These are phyloP conservation scores for Ooceraea biroi DNA, from an alignment of 1,140 invertebrate species.

Conservation along the genomic window DNA sequence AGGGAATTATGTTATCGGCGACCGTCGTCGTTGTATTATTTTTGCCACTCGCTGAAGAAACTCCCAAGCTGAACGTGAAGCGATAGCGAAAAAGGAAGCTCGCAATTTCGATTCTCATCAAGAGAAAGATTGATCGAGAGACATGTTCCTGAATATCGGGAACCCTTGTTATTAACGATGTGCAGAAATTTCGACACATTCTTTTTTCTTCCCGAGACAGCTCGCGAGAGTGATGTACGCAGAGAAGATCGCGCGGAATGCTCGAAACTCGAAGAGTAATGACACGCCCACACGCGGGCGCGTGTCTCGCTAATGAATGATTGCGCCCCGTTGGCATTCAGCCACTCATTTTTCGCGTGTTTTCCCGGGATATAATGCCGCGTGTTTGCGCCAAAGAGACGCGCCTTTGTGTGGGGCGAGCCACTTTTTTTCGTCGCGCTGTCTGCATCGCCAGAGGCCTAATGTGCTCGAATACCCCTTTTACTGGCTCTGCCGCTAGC, in stretches of 20 bases:
- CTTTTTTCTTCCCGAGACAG: too few species aligned
- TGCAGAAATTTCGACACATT: too few species aligned
- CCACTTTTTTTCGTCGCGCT: background rate
- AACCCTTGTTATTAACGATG: background rate
- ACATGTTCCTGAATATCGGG: background rate
- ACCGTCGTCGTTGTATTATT: conserved; percentile 41
- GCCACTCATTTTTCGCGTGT: background rate
- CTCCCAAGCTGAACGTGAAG: background rate
- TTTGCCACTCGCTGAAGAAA: background rate
- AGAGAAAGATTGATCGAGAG: background rate
- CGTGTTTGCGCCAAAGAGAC: conserved; percentile 1
- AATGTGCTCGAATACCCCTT: conserved; percentile 23
- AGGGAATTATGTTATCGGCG: conserved; percentile 52
- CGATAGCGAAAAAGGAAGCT: background rate
- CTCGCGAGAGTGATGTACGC: too few species aligned
- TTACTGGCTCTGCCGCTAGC: conserved; percentile 8
- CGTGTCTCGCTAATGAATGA: conserved; percentile 27
- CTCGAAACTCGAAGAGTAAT: background rate
- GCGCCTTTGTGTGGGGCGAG: background rate
- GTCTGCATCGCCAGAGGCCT: background rate
- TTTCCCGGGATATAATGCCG: background rate
- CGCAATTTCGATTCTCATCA: background rate
- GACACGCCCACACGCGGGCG: background rate
- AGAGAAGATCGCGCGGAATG: background rate
- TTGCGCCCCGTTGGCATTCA: conserved; percentile 38